Conservation (phyloP, 2,888 invertebrate genomes). For the Parnassius mnemosyne region DNA sequence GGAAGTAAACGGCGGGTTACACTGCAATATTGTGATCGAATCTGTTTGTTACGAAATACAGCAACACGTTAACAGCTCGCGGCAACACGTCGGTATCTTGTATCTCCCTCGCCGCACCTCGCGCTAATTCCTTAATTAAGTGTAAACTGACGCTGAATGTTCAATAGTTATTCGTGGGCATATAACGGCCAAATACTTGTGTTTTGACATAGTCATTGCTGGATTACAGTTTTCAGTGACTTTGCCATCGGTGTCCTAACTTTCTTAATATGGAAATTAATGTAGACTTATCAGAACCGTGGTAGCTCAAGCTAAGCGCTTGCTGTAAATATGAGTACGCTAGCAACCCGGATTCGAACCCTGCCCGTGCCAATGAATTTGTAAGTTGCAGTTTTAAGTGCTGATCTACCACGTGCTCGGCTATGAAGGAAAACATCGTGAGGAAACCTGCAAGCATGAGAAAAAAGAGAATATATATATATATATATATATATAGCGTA, state of each 20-base stretch:
- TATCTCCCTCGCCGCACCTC: slow-evolving; percentile 42
- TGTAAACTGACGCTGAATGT: slow-evolving; percentile 46
- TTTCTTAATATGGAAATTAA: not conserved
- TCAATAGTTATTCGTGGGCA: slow-evolving; percentile 42
- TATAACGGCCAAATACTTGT: slow-evolving; percentile 20
- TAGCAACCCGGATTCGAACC: no score
- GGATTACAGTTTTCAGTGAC: slow-evolving; percentile 1
- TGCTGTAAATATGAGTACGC: no score
- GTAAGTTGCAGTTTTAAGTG: no score
- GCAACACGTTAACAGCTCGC: slow-evolving; percentile 39
- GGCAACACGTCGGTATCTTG: slow-evolving; percentile 42
- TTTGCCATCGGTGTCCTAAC: slow-evolving; percentile 5
- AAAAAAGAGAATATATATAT: no score
- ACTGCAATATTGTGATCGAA: slow-evolving; percentile 41
- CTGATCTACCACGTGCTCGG: no score
- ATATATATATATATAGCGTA: no score
- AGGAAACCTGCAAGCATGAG: no score
- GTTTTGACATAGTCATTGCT: slow-evolving; percentile 24
- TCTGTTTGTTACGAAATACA: slow-evolving; percentile 46
- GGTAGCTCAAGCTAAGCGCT: no score
- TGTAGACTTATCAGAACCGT: no score
- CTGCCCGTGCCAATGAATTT: no score
- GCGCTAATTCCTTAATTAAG: slow-evolving; percentile 64
- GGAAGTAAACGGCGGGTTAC: slow-evolving; percentile 41
- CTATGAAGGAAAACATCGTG: no score